Conservation (phyloP, 1,140 invertebrate species). For the Drosophila albomicans region DNA sequence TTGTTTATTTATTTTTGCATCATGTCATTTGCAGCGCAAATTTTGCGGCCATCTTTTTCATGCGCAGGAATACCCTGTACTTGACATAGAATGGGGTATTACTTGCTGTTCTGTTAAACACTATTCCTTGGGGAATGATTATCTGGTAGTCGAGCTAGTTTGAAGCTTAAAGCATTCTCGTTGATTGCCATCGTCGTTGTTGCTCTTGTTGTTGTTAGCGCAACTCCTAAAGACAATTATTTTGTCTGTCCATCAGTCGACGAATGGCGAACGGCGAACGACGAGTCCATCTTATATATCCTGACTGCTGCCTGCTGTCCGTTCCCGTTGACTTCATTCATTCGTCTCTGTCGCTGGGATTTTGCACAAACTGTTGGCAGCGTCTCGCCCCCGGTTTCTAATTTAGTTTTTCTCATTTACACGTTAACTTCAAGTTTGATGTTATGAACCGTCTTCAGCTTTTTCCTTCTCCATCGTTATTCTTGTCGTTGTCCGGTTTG, state of each 20-base stretch:
- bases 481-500: conserved; percentile 4
- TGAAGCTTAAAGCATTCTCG: neutral
- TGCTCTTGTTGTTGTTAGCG: conserved; percentile 46
- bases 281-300: conserved; percentile 25
- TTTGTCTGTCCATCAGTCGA: conserved; percentile 47
- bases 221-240: conserved; percentile 75
- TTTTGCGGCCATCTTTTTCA: conserved; percentile 10
- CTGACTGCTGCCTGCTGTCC: neutral
- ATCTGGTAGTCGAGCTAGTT: neutral
- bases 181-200: conserved; percentile 27
- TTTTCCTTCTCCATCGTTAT: conserved; percentile 16
- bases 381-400: conserved; percentile 43
- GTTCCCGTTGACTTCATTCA: conserved; percentile 63
- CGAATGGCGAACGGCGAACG: neutral
- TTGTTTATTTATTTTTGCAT: conserved; percentile 75
- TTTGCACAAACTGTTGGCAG: neutral
- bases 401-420: conserved; percentile 63
- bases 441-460: conserved; percentile 42
- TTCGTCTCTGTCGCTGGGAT: conserved; percentile 61
- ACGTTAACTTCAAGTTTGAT: conserved; percentile 56
- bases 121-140: neutral
- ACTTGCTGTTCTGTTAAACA: neutral
- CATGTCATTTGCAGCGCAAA: conserved; percentile 71
- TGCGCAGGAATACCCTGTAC: conserved; percentile 19
- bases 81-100: neutral